Evolutionary conservation across 2,797 vertebrate genomes (phyloP).

Genomic region (Pangasius macronema): DNA sequence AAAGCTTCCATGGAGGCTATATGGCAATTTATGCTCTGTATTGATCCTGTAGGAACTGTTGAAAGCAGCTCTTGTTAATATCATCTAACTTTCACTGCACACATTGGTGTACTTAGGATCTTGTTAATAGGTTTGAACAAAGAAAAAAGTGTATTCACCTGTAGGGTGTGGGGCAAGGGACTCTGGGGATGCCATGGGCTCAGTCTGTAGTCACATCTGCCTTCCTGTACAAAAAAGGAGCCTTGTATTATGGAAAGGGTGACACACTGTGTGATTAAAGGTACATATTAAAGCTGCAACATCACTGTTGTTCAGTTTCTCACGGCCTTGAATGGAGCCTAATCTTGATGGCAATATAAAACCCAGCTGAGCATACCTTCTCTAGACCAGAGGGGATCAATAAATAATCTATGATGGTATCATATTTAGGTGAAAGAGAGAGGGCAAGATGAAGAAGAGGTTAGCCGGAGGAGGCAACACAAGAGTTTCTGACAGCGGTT

Average conservation of each 20-base stretch:
- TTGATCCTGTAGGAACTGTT: neutral
- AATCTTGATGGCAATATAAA: neutral
- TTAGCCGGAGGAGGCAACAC: neutral
- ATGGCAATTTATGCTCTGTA: neutral
- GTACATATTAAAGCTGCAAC: slow-evolving; percentile 5
- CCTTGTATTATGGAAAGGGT: slow-evolving; percentile 15
- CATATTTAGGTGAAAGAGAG: slow-evolving; percentile 12
- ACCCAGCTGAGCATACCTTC: neutral
- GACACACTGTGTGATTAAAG: slow-evolving; percentile 18
- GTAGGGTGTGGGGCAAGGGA: slow-evolving; percentile 45
- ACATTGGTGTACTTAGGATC: neutral
- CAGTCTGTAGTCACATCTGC: slow-evolving; percentile 57
- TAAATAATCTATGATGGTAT: slow-evolving; percentile 4
- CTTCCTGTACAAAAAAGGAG: slow-evolving; percentile 53
- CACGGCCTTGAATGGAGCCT: neutral
- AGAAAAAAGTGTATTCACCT: slow-evolving; percentile 49
- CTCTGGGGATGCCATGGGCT: slow-evolving; percentile 59
- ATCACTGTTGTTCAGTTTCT: slow-evolving; percentile 14
- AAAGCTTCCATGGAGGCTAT: slow-evolving; percentile 4
- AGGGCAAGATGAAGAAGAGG: slow-evolving; percentile 5
- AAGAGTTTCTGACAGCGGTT: slow-evolving; percentile 20
- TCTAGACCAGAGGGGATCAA: neutral
- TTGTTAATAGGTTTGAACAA: slow-evolving; percentile 2
- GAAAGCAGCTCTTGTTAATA: neutral
- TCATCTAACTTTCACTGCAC: neutral